A percentile compares a stretch with the other conserved stretches of the same genome.
Evolutionary conservation across 2,888 invertebrate genomes (phyloP).

Genomic region (Agelastica alni): DNA sequence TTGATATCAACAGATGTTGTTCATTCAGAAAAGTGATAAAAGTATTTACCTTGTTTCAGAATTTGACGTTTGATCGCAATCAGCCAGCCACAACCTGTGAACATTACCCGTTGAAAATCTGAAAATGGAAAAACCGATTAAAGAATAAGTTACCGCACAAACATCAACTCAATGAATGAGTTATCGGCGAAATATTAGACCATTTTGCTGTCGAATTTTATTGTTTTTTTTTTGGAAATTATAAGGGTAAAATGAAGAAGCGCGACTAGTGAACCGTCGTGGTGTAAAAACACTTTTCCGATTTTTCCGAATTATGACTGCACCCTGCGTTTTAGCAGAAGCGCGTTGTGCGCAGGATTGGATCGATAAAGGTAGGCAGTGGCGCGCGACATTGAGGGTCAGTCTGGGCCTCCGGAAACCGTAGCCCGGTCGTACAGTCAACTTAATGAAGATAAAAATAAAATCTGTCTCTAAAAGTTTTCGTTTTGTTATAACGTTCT

Average conservation of each 20-base stretch:
- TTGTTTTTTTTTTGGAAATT: constrained; percentile 4
- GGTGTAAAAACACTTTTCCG: constrained; percentile 23
- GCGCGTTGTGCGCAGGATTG: constrained; percentile 13
- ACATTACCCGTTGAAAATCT: neutral
- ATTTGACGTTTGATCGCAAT: constrained; percentile 11
- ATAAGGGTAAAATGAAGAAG: constrained; percentile 2
- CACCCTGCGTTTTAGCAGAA: constrained; percentile 20
- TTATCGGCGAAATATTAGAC: constrained; percentile 9
- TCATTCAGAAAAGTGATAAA: no score
- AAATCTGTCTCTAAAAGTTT: no score
- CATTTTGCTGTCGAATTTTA: neutral
- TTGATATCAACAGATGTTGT: no score
- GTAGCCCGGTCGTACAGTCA: neutral
- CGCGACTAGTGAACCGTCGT: constrained; percentile 16
- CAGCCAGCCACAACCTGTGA: constrained; percentile 16
- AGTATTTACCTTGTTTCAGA: no score
- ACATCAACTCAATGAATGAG: neutral
- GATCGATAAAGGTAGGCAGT: constrained; percentile 22
- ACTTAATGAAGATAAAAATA: no score
- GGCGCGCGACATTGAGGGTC: neutral
- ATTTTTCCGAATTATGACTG: constrained; percentile 26
- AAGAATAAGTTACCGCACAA: neutral
- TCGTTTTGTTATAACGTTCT: no score
- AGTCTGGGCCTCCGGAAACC: neutral
- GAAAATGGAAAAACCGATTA: neutral